A percentile compares a stretch with the other conserved stretches of the same genome.
phyloP scores from a whole-genome alignment of 2,888 invertebrate genomes.

The Cyclophora punctaria region DNA sequence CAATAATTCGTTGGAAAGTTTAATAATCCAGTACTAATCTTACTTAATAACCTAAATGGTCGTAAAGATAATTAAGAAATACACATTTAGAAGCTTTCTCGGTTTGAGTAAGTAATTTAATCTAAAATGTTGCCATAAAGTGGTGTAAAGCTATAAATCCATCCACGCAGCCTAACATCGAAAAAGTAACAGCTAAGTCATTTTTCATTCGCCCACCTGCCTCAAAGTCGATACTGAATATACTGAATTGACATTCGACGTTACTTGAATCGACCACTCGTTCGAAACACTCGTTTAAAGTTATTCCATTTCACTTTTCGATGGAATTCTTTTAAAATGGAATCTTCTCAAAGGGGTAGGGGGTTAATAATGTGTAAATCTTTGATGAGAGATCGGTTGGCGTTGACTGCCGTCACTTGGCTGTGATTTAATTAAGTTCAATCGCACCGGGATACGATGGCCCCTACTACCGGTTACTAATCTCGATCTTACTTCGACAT shows the following conservation, averaged over 20 bases:
- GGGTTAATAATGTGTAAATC: conserved; percentile 50
- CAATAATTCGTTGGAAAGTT: too few species aligned
- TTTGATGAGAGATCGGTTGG: conserved; percentile 43
- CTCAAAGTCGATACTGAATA: not conserved
- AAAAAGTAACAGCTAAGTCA: not conserved
- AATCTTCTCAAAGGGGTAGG: conserved; percentile 11
- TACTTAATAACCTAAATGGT: too few species aligned
- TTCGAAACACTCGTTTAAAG: not conserved
- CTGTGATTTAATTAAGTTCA: conserved; percentile 62
- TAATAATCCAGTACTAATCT: too few species aligned
- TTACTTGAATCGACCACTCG: not conserved
- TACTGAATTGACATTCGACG: not conserved
- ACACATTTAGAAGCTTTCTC: too few species aligned
- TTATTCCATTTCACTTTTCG: not conserved
- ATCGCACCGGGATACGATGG: conserved; percentile 24
- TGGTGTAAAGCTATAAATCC: too few species aligned
- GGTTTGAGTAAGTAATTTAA: too few species aligned
- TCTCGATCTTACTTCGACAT: too few species aligned
- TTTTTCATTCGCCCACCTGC: not conserved
- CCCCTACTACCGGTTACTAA: conserved; percentile 3
- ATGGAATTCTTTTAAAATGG: not conserved
- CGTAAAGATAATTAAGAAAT: too few species aligned
- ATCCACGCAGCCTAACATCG: too few species aligned
- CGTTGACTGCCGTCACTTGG: conserved; percentile 38
- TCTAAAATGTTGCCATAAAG: too few species aligned